phyloP scores from a whole-genome alignment of 2,113 vertebrate species.

The Theristicus caerulescens region DNA sequence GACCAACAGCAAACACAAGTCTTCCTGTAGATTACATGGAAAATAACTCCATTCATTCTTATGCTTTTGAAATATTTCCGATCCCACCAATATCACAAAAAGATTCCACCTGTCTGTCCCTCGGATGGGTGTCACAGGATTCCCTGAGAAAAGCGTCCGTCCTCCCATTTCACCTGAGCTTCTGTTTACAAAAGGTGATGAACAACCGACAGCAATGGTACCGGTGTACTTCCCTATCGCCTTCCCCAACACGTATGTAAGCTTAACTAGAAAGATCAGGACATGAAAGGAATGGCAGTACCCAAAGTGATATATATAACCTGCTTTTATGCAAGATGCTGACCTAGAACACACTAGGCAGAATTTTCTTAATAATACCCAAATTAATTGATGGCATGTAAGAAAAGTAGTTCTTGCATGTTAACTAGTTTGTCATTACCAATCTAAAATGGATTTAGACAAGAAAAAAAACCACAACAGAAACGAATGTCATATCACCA shows the following conservation, averaged over 20 bases:
- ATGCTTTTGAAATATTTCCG: neutral
- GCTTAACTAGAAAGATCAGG: neutral
- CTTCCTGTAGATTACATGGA: neutral
- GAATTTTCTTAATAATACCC: neutral
- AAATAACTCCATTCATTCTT: neutral
- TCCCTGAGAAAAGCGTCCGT: neutral
- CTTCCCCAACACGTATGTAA: neutral
- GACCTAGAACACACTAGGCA: neutral
- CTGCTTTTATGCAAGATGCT: neutral
- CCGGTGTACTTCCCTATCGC: neutral
- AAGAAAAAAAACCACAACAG: slow-evolving; percentile 3
- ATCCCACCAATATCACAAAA: neutral
- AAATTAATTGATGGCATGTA: neutral
- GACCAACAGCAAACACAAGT: neutral
- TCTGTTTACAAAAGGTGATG: neutral
- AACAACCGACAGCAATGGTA: neutral
- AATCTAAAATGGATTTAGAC: slow-evolving; percentile 37
- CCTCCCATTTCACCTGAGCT: neutral
- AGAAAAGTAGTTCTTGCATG: slow-evolving; percentile 2
- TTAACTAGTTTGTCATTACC: slow-evolving; percentile 35
- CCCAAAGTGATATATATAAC: neutral
- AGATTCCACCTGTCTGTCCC: neutral
- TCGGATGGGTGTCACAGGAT: neutral
- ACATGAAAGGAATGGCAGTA: neutral
- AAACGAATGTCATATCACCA: slow-evolving; percentile 33